These are phyloP conservation scores for Dendrolimus kikuchii DNA, from an alignment of 1,140 invertebrate species.

Conservation along the genomic window DNA sequence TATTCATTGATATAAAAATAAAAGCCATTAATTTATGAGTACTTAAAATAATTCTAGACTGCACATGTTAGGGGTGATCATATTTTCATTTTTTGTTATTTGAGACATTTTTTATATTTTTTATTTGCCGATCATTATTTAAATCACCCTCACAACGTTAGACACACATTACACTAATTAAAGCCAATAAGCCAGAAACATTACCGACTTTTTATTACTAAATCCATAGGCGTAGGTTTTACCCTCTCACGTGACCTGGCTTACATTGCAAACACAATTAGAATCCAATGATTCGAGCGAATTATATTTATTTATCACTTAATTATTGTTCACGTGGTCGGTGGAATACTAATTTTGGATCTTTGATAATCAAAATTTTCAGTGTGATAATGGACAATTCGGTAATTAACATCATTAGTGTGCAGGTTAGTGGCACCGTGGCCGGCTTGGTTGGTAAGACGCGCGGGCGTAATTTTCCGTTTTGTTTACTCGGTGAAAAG, in stretches of 20 bases:
- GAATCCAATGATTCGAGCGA: slow-evolving; percentile 20
- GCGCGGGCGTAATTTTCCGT: slow-evolving; percentile 31
- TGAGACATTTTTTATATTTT: background rate
- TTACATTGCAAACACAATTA: slow-evolving; percentile 41
- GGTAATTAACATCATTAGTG: background rate
- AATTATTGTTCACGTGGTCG: slow-evolving; percentile 20
- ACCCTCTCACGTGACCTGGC: slow-evolving; percentile 38
- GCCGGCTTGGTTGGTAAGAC: slow-evolving; percentile 9
- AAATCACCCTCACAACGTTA: background rate
- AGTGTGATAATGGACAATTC: background rate
- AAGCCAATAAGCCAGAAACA: slow-evolving; percentile 39
- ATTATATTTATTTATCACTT: slow-evolving; percentile 30
- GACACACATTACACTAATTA: background rate
- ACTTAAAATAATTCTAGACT: too few species aligned
- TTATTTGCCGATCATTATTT: background rate
- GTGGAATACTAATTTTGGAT: slow-evolving; percentile 5
- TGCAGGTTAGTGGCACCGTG: background rate
- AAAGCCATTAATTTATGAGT: too few species aligned
- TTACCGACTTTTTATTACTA: slow-evolving; percentile 69
- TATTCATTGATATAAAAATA: too few species aligned
- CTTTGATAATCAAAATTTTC: background rate
- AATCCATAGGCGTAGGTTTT: slow-evolving; percentile 63
- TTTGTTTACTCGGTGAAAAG: slow-evolving; percentile 65
- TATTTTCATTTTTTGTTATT: too few species aligned
- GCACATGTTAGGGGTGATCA: too few species aligned